Conservation (phyloP, 2,888 invertebrate species). For the Pteria penguin region DNA sequence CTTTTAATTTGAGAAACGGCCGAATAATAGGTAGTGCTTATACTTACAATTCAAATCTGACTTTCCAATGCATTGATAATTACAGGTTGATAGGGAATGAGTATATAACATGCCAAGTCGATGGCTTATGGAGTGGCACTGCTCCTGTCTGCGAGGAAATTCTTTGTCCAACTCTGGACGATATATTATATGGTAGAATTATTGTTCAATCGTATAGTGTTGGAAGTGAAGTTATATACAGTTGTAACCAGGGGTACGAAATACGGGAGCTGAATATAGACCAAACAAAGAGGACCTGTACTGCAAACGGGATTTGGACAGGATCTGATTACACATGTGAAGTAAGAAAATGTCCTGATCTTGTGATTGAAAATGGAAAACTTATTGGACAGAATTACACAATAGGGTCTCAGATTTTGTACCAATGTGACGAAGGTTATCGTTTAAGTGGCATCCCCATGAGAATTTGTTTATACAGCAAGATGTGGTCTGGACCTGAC, state of each 20-base stretch:
- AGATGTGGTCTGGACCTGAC: constrained; percentile 61
- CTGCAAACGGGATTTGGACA: constrained; percentile 71
- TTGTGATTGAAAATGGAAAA: constrained; percentile 58
- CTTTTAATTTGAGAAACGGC: constrained; percentile 47
- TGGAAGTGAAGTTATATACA: constrained; percentile 51
- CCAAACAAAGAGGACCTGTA: constrained; percentile 64
- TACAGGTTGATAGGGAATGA: constrained; percentile 56
- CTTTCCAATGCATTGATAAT: constrained; percentile 63
- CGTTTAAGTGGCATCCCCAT: constrained; percentile 54
- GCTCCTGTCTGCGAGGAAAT: constrained; percentile 57
- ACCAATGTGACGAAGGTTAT: constrained; percentile 67
- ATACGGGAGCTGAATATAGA: constrained; percentile 63
- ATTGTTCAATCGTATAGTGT: constrained; percentile 14
- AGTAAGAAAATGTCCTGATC: constrained; percentile 59
- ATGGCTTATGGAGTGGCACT: constrained; percentile 61
- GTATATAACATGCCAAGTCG: constrained; percentile 55
- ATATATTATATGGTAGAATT: constrained; percentile 46
- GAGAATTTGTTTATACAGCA: constrained; percentile 60
- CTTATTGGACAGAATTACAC: constrained; percentile 33
- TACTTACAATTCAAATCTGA: constrained; percentile 49
- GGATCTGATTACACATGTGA: constrained; percentile 69
- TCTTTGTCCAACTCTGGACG: constrained; percentile 48
- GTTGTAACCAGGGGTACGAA: constrained; percentile 63
- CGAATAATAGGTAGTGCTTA: constrained; percentile 41
- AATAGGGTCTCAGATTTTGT: constrained; percentile 52